phyloP scores from a whole-genome alignment of 2,113 vertebrate species.

The Etia nguti region DNA sequence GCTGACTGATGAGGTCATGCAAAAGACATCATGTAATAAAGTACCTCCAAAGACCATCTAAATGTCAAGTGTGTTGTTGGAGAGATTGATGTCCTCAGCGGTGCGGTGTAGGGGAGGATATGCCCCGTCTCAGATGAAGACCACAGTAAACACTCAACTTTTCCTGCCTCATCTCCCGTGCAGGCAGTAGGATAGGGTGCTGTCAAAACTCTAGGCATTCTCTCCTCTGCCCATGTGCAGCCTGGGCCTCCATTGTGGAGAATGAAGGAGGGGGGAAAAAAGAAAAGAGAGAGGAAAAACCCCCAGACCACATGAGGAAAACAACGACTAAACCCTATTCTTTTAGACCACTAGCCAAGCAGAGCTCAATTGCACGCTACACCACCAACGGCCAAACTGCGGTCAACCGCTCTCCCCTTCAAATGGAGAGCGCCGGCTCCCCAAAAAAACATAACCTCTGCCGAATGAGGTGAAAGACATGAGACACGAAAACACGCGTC shows the following conservation, averaged over 20 bases:
- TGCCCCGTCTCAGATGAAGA: conserved; percentile 41
- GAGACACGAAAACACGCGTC: conserved; percentile 37
- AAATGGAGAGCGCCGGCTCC: conserved; percentile 39
- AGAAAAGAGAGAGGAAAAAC: neutral
- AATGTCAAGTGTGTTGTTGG: conserved; percentile 46
- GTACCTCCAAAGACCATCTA: conserved; percentile 39
- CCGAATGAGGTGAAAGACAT: conserved; percentile 52
- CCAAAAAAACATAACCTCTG: conserved; percentile 50
- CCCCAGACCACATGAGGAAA: conserved; percentile 64
- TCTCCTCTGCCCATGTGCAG: conserved; percentile 9
- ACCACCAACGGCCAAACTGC: conserved; percentile 60
- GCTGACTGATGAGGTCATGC: conserved; percentile 61
- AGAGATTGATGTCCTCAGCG: conserved; percentile 34
- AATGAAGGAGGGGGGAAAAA: conserved; percentile 14
- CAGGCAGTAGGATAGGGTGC: conserved; percentile 36
- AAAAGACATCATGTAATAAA: conserved; percentile 50
- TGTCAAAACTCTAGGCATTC: conserved; percentile 22
- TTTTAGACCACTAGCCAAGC: conserved; percentile 57
- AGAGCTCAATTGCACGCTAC: conserved; percentile 65
- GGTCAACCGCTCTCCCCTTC: conserved; percentile 64
- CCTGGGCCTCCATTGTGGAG: conserved; percentile 29
- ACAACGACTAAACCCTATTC: conserved; percentile 62
- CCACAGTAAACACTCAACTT: conserved; percentile 39
- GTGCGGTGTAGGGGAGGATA: conserved; percentile 19
- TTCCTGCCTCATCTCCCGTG: conserved; percentile 37